phyloP scores from a whole-genome alignment of 2,888 invertebrate species.

The Prostheceraeus crozeri region DNA sequence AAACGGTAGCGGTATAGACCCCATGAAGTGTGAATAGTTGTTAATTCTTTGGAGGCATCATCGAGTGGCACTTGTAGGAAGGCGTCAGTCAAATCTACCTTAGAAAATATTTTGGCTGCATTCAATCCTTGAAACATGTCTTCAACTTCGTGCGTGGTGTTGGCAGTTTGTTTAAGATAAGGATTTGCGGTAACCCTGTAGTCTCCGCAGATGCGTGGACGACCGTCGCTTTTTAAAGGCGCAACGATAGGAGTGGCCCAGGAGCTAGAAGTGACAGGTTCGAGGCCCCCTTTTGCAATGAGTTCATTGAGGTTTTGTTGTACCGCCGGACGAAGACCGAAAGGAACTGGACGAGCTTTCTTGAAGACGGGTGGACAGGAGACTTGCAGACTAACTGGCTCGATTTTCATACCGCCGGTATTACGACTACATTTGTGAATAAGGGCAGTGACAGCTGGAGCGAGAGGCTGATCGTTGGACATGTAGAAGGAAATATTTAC shows the following conservation, averaged over 20 bases:
- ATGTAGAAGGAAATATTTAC: too few species aligned
- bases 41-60: not conserved
- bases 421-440: slow-evolving; percentile 16
- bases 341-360: not conserved
- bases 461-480: too few species aligned
- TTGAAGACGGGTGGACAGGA: not conserved
- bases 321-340: slow-evolving; percentile 6
- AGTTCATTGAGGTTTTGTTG: slow-evolving; percentile 9
- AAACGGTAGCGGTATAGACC: not conserved
- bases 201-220: slow-evolving; percentile 14
- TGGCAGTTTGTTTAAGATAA: slow-evolving; percentile 13
- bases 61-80: slow-evolving; percentile 3
- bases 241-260: slow-evolving; percentile 13
- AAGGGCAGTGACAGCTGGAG: too few species aligned
- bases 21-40: not conserved
- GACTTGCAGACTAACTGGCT: not conserved
- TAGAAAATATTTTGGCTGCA: not conserved
- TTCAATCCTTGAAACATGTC: slow-evolving; percentile 18
- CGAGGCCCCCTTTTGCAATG: not conserved
- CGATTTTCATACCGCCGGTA: slow-evolving; percentile 10
- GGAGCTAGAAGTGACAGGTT: not conserved
- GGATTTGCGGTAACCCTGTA: slow-evolving; percentile 19
- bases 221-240: not conserved
- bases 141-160: slow-evolving; percentile 18
- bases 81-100: slow-evolving; percentile 13